A percentile compares a stretch with the other conserved stretches of the same genome.
phyloP scores from a whole-genome alignment of 2,797 vertebrate genomes.

The Acrocephalus scirpaceus region DNA sequence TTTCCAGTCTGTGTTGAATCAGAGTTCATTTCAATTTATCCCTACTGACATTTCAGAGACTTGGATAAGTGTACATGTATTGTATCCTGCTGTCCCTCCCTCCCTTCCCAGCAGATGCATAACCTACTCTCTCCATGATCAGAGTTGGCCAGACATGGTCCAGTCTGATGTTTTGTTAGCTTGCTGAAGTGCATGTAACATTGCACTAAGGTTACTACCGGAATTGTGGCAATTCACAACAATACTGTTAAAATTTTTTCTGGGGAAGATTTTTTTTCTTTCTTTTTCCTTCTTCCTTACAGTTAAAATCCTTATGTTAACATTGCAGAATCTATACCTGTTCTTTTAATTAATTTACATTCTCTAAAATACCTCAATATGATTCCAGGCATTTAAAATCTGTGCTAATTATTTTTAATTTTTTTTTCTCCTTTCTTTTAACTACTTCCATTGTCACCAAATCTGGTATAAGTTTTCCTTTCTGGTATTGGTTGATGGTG shows the following conservation, averaged over 20 bases:
- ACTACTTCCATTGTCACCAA: background rate
- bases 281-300: background rate
- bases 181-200: background rate
- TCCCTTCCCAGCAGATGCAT: background rate
- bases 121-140: background rate
- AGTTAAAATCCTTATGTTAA: background rate
- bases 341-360: background rate
- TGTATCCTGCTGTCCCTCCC: background rate
- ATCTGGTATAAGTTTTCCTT: background rate
- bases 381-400: background rate
- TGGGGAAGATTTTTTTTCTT: background rate
- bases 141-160: background rate
- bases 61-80: background rate
- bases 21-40: background rate
- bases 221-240: background rate
- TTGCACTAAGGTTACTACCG: background rate
- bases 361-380: background rate
- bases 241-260: background rate
- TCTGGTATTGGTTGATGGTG: background rate
- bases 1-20: background rate
- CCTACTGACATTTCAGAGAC: background rate
- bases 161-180: background rate
- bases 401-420: rapidly evolving
- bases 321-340: background rate
- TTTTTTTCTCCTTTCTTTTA: background rate